Conservation (phyloP, 1,140 invertebrate genomes). For the Andricus grossulariae region DNA sequence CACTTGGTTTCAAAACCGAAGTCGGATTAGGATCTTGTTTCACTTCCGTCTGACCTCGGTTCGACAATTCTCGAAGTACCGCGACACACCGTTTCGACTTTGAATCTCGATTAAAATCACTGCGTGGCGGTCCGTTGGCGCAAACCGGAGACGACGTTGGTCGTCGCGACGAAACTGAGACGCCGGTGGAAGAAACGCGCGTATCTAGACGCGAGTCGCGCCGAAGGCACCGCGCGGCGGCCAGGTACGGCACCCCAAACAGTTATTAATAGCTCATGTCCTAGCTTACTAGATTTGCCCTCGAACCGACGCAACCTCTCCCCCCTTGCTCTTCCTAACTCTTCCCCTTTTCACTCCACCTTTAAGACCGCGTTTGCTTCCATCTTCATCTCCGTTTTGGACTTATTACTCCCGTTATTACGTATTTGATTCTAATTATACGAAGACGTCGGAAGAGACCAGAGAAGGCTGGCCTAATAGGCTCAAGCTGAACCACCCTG, state of each 20-base stretch:
- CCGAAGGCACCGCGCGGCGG: conserved; percentile 61
- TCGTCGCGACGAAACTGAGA: conserved; percentile 76
- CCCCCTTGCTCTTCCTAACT: conserved; percentile 44
- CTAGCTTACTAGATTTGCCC: conserved; percentile 75
- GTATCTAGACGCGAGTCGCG: conserved; percentile 64
- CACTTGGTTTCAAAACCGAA: background rate
- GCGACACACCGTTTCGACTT: background rate
- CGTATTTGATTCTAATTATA: conserved; percentile 19
- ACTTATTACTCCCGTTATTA: conserved; percentile 31
- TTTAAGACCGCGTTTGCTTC: conserved; percentile 17
- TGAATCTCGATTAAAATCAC: background rate
- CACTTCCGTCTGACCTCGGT: background rate
- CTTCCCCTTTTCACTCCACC: conserved; percentile 31
- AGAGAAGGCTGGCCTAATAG: background rate
- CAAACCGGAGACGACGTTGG: conserved; percentile 64
- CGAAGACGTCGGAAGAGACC: conserved; percentile 1
- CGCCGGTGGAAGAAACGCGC: conserved; percentile 68
- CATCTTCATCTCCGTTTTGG: conserved; percentile 24
- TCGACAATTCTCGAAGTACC: background rate
- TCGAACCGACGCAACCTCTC: conserved; percentile 64
- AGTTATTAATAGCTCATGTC: conserved; percentile 75
- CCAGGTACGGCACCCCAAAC: conserved; percentile 76
- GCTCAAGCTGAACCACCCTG: background rate
- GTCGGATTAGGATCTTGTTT: background rate
- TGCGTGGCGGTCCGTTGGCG: conserved; percentile 43